phyloP scores from a whole-genome alignment of 2,888 invertebrate genomes.

The Pocota personata region DNA sequence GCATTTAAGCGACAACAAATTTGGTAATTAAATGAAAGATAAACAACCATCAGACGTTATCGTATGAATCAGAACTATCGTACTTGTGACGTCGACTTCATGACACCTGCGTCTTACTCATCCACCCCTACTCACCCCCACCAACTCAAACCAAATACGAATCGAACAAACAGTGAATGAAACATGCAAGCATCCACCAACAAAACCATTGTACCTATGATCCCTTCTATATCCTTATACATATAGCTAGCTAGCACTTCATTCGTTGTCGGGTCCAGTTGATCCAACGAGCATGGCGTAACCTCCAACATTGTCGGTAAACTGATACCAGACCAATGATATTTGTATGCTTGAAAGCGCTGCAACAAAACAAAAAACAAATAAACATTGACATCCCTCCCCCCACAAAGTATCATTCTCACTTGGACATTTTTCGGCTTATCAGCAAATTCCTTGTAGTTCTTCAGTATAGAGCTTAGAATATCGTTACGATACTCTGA shows the following conservation, averaged over 20 bases:
- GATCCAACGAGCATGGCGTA: slow-evolving; percentile 95
- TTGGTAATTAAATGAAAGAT: background rate
- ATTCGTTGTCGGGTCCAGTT: slow-evolving; percentile 94
- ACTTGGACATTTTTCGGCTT: slow-evolving; percentile 91
- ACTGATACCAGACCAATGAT: slow-evolving; percentile 97
- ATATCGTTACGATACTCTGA: slow-evolving; percentile 97
- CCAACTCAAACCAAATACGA: background rate
- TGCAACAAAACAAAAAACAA: slow-evolving; percentile 79
- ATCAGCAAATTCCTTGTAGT: slow-evolving; percentile 90
- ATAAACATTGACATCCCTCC: background rate
- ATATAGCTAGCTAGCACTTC: slow-evolving; percentile 91
- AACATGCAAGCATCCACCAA: slow-evolving; percentile 31
- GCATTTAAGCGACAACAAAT: background rate
- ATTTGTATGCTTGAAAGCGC: slow-evolving; percentile 95
- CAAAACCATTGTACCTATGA: slow-evolving; percentile 83
- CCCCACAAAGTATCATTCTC: slow-evolving; percentile 79
- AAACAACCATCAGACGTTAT: background rate
- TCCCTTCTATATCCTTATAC: slow-evolving; percentile 93
- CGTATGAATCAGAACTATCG: slow-evolving; percentile 6
- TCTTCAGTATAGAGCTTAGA: slow-evolving; percentile 94
- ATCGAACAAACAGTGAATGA: slow-evolving; percentile 58
- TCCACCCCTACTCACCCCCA: slow-evolving; percentile 16
- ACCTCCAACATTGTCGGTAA: slow-evolving; percentile 95
- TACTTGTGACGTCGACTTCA: background rate
- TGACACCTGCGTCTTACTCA: slow-evolving; percentile 25